These are phyloP conservation scores for Cantharis rufa DNA, from an alignment of 2,888 invertebrate genomes.

Conservation along the genomic window DNA sequence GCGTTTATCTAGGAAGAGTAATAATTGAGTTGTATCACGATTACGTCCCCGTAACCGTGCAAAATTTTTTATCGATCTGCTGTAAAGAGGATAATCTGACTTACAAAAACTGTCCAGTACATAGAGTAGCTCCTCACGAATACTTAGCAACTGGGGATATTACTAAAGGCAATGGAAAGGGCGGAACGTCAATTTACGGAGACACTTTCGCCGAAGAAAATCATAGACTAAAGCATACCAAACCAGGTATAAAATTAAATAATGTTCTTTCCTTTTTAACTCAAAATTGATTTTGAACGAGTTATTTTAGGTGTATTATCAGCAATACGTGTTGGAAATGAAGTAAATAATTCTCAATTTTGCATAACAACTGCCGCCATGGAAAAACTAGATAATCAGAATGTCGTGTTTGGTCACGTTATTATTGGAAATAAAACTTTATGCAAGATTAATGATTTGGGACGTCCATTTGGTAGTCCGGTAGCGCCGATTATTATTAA, in stretches of 20 bases:
- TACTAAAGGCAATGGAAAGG: constrained; percentile 57
- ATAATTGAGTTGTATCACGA: constrained; percentile 53
- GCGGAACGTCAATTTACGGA: constrained; percentile 59
- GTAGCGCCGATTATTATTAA: constrained; percentile 46
- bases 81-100: constrained; percentile 42
- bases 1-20: constrained; percentile 48
- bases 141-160: constrained; percentile 62
- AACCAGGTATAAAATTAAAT: constrained; percentile 46
- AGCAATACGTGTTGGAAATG: constrained; percentile 50
- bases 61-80: constrained; percentile 53
- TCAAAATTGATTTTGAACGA: too few species aligned
- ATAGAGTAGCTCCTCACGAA: constrained; percentile 56
- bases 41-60: constrained; percentile 51
- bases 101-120: constrained; percentile 52
- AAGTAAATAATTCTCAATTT: constrained; percentile 58
- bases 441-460: constrained; percentile 50
- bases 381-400: constrained; percentile 53
- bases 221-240: constrained; percentile 54
- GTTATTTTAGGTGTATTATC: constrained; percentile 53
- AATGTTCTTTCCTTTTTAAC: background rate
- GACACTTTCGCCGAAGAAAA: constrained; percentile 56
- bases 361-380: constrained; percentile 57
- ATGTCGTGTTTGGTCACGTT: constrained; percentile 60
- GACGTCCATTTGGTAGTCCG: constrained; percentile 50
- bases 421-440: constrained; percentile 49